Evolutionary conservation across 1,140 invertebrate genomes (phyloP).

Genomic region (Cheumatopsyche charites): DNA sequence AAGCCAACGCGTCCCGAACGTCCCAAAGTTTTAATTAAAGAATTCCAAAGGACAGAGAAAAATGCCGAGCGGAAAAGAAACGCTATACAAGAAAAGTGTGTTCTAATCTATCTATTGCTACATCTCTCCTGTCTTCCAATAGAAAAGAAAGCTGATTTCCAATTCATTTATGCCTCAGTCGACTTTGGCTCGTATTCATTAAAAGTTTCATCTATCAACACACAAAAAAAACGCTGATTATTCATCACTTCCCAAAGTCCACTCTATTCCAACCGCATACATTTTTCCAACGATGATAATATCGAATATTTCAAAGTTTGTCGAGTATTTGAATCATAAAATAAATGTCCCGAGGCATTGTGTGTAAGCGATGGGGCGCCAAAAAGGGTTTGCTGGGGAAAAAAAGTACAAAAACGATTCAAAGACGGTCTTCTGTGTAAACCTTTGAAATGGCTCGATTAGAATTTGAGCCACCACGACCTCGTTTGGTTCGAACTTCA

Average conservation of each 20-base stretch:
- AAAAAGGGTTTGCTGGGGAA: too few species aligned
- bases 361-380: too few species aligned
- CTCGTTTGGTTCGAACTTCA: too few species aligned
- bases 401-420: too few species aligned
- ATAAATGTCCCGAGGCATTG: too few species aligned
- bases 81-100: neutral
- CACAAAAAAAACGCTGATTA: conserved; percentile 1
- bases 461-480: too few species aligned
- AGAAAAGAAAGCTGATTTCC: conserved; percentile 22
- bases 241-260: neutral
- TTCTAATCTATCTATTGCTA: conserved; percentile 6
- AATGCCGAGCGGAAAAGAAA: neutral
- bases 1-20: neutral
- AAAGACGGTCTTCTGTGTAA: too few species aligned
- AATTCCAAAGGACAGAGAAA: conserved; percentile 4
- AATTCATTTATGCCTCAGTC: conserved; percentile 21
- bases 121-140: conserved; percentile 3
- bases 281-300: too few species aligned
- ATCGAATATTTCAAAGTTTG: too few species aligned
- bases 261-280: too few species aligned
- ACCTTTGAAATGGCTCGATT: too few species aligned
- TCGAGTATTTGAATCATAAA: too few species aligned
- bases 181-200: conserved; percentile 6
- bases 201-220: neutral
- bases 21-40: conserved; percentile 16